Evolutionary conservation across 2,888 invertebrate genomes (phyloP).

Genomic region (Tuta absoluta): DNA sequence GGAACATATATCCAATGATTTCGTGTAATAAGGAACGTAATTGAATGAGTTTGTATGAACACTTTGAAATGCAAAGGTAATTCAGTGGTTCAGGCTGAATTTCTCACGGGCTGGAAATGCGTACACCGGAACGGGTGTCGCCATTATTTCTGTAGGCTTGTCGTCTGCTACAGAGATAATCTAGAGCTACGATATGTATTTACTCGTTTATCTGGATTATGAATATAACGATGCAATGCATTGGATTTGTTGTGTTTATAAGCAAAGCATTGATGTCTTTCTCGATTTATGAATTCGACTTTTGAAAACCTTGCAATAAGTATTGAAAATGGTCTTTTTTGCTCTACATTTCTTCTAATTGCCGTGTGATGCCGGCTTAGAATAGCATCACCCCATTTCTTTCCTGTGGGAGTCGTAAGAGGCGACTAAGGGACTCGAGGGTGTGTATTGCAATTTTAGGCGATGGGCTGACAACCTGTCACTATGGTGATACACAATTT

Average conservation of each 20-base stretch:
- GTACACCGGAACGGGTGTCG: constrained; percentile 37
- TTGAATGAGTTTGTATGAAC: constrained; percentile 1
- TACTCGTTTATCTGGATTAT: not conserved
- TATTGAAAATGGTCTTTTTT: no score
- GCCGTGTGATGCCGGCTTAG: no score
- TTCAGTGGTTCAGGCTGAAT: constrained; percentile 24
- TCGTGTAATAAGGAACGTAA: constrained; percentile 14
- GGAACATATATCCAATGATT: not conserved
- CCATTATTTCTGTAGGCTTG: constrained; percentile 40
- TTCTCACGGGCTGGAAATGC: constrained; percentile 58
- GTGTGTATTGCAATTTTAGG: no score
- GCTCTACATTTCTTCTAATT: no score
- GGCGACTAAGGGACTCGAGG: no score
- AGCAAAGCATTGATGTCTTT: not conserved
- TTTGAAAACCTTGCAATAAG: no score
- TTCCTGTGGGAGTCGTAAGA: no score
- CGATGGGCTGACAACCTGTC: no score
- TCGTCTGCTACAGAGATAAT: constrained; percentile 6
- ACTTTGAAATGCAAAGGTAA: constrained; percentile 15
- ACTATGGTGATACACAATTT: no score
- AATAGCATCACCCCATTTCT: no score
- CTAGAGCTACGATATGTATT: not conserved
- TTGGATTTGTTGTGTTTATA: not conserved
- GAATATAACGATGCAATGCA: not conserved
- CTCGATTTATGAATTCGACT: no score